Conservation (phyloP, 2,888 invertebrate genomes). For the Trachelus iudaicus region DNA sequence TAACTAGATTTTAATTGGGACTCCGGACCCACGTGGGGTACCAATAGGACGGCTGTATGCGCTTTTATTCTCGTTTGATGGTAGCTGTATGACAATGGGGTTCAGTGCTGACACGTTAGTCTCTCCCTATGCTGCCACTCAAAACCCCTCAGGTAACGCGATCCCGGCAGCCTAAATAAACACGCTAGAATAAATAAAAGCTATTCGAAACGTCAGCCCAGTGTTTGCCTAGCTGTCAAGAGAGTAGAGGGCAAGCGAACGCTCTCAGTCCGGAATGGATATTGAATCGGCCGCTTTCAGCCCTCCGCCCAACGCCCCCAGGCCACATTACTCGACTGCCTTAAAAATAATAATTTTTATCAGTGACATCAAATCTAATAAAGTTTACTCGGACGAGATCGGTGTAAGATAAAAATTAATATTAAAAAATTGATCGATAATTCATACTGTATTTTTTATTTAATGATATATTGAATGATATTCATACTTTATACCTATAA, state of each 20-base stretch:
- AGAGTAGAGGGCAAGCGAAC: conserved; percentile 37
- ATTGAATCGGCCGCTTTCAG: conserved; percentile 54
- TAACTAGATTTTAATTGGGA: conserved; percentile 37
- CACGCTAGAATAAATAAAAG: conserved; percentile 62
- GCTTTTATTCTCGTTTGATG: conserved; percentile 17
- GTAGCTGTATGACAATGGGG: conserved; percentile 43
- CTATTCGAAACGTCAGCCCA: conserved; percentile 57
- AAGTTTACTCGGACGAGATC: neutral
- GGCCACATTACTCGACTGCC: conserved; percentile 32
- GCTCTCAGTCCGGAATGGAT: conserved; percentile 47
- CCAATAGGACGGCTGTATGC: conserved; percentile 2
- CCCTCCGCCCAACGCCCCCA: conserved; percentile 27
- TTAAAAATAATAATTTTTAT: conserved; percentile 48
- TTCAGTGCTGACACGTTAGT: conserved; percentile 48
- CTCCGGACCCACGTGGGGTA: neutral
- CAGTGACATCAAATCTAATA: neutral
- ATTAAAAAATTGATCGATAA: neutral
- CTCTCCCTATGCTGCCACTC: conserved; percentile 45
- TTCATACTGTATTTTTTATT: neutral
- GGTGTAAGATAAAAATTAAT: neutral
- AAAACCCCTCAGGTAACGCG: conserved; percentile 57
- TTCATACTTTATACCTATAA: neutral
- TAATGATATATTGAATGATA: too few species aligned
- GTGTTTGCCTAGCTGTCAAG: conserved; percentile 62
- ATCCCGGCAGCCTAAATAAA: conserved; percentile 63